A percentile compares a stretch with the other conserved stretches of the same genome.
phyloP scores from a whole-genome alignment of 2,113 vertebrate species.

The Oriolus oriolus region DNA sequence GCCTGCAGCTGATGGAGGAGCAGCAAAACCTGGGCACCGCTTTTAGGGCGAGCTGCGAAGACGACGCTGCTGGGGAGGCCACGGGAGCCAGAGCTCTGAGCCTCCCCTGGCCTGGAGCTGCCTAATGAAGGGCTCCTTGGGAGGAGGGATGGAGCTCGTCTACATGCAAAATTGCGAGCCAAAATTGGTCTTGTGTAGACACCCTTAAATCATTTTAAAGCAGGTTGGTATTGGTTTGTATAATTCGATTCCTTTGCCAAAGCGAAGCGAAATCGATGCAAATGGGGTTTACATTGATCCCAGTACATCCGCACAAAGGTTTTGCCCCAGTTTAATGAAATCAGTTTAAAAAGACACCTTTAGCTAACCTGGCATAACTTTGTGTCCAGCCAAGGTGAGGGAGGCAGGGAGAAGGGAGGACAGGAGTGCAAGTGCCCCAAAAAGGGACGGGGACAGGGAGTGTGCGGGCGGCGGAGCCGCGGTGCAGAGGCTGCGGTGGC shows the following conservation, averaged over 20 bases:
- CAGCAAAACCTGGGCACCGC: neutral
- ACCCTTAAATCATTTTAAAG: slow-evolving; percentile 64
- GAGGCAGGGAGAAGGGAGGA: neutral
- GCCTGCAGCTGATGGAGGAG: neutral
- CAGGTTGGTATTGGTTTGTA: slow-evolving; percentile 64
- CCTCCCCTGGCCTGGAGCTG: neutral
- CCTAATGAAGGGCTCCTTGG: neutral
- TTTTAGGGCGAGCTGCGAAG: neutral
- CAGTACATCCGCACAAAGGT: slow-evolving; percentile 56
- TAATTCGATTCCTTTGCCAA: slow-evolving; percentile 65
- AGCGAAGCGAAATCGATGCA: slow-evolving; percentile 61
- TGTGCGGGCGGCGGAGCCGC: neutral
- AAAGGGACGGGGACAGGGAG: neutral
- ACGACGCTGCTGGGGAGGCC: neutral
- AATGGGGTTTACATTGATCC: slow-evolving; percentile 57
- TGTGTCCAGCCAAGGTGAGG: neutral
- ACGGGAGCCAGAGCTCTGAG: fast-evolving
- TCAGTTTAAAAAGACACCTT: slow-evolving; percentile 58
- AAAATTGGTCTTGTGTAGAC: slow-evolving; percentile 60
- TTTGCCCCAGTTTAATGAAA: slow-evolving; percentile 64
- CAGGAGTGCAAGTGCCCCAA: fast-evolving
- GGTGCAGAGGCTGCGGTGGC: slow-evolving; percentile 25
- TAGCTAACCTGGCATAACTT: slow-evolving; percentile 23
- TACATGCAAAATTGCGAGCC: slow-evolving; percentile 42
- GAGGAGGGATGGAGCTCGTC: slow-evolving; percentile 42